Evolutionary conservation across 2,113 vertebrate genomes (phyloP).

Genomic region (Elephas maximus): DNA sequence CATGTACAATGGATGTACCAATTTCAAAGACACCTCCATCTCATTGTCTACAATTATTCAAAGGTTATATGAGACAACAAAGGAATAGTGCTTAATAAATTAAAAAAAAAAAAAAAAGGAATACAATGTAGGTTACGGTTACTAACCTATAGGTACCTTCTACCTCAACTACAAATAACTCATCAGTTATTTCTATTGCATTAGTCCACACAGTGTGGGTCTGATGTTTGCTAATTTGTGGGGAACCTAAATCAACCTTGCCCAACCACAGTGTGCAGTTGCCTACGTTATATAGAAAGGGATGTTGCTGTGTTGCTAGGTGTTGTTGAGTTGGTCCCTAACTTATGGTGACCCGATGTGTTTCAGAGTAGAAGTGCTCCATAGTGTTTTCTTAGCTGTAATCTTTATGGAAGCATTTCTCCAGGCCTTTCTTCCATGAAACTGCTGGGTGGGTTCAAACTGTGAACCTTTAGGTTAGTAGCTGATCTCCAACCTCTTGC

Average conservation of each 20-base stretch:
- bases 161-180: not conserved
- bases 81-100: not conserved
- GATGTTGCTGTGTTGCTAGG: too few relatives aligned
- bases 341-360: not conserved
- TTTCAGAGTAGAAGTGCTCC: not conserved
- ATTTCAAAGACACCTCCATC: not conserved
- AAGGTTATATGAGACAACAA: not conserved
- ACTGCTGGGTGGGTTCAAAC: not conserved
- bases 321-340: not conserved
- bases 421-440: not conserved
- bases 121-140: not conserved
- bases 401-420: not conserved
- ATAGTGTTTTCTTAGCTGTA: not conserved
- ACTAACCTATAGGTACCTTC: not conserved
- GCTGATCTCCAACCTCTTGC: not conserved
- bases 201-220: not conserved
- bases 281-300: not conserved
- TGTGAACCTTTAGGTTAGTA: not conserved
- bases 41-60: not conserved
- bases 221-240: not conserved
- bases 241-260: not conserved
- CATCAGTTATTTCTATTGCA: constrained; percentile 17
- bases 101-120: not conserved
- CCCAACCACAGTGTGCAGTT: not conserved
- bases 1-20: not conserved